phyloP scores from a whole-genome alignment of 2,888 invertebrate genomes.

The Antheraea yamamai region DNA sequence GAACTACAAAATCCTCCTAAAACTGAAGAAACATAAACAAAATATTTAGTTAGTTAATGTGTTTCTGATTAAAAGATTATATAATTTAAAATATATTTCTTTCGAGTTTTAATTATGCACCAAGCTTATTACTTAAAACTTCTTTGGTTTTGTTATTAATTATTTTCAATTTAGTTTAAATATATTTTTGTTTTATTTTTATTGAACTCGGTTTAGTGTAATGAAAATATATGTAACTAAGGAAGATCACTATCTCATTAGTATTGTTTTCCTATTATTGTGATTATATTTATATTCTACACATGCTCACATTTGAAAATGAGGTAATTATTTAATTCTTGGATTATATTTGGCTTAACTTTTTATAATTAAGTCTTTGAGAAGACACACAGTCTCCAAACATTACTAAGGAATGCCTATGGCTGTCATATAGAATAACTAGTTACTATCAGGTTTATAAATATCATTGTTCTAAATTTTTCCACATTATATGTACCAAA shows the following conservation, averaged over 20 bases:
- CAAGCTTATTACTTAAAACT: not conserved
- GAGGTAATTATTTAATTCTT: not conserved
- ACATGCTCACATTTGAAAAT: not conserved
- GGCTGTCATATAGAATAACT: too few relatives aligned
- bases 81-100: not conserved
- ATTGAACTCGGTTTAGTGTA: too few relatives aligned
- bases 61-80: constrained; percentile 9
- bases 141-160: not conserved
- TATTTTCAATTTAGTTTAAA: not conserved
- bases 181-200: too few relatives aligned
- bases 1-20: constrained; percentile 50
- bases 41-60: not conserved
- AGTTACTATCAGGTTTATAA: too few relatives aligned
- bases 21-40: not conserved
- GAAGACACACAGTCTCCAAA: too few relatives aligned
- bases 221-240: too few relatives aligned
- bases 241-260: not conserved
- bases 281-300: too few relatives aligned
- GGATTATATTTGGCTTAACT: not conserved
- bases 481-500: too few relatives aligned
- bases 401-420: too few relatives aligned
- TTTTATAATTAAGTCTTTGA: not conserved
- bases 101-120: not conserved
- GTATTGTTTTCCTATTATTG: too few relatives aligned
- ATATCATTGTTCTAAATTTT: too few relatives aligned